phyloP scores from a whole-genome alignment of 2,113 vertebrate species.

The Phainopepla nitens region DNA sequence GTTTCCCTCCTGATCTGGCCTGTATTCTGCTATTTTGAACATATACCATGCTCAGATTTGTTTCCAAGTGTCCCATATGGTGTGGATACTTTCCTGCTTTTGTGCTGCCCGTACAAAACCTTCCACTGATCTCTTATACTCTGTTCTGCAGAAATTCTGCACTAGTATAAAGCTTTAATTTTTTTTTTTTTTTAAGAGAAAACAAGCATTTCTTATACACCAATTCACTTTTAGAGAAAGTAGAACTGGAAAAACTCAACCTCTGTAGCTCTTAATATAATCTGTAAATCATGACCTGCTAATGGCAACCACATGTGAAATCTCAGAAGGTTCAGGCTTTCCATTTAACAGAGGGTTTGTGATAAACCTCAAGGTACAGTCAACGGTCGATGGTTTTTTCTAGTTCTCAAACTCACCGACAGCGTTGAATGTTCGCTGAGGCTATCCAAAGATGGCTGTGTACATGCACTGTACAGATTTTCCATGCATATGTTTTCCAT shows the following conservation, averaged over 20 bases:
- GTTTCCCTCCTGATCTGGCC: slow-evolving; percentile 1
- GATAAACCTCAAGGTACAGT: slow-evolving; percentile 95
- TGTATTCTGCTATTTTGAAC: slow-evolving; percentile 7
- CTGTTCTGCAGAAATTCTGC: not conserved
- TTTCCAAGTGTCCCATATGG: slow-evolving; percentile 29
- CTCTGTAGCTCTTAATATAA: not conserved
- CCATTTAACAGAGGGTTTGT: slow-evolving; percentile 32
- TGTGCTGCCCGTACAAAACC: not conserved
- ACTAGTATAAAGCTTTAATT: not conserved
- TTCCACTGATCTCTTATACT: not conserved
- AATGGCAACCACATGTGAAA: slow-evolving; percentile 47
- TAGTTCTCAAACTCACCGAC: slow-evolving; percentile 93
- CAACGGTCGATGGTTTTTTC: slow-evolving; percentile 99
- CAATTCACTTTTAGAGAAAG: not conserved
- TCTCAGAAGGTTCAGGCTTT: not conserved
- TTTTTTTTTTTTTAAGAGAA: not conserved
- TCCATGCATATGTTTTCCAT: slow-evolving; percentile 49
- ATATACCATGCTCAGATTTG: not conserved
- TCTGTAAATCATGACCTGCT: slow-evolving; percentile 47
- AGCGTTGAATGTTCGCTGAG: slow-evolving; percentile 96
- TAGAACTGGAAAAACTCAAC: slow-evolving; percentile 38
- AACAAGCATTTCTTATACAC: not conserved
- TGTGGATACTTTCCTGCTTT: not conserved
- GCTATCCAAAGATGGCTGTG: slow-evolving; percentile 69
- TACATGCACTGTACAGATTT: slow-evolving; percentile 18